A percentile compares a stretch with the other conserved stretches of the same genome.
These are phyloP conservation scores for Drosophila phalerata DNA, from an alignment of 2,888 invertebrate genomes.

Conservation along the genomic window DNA sequence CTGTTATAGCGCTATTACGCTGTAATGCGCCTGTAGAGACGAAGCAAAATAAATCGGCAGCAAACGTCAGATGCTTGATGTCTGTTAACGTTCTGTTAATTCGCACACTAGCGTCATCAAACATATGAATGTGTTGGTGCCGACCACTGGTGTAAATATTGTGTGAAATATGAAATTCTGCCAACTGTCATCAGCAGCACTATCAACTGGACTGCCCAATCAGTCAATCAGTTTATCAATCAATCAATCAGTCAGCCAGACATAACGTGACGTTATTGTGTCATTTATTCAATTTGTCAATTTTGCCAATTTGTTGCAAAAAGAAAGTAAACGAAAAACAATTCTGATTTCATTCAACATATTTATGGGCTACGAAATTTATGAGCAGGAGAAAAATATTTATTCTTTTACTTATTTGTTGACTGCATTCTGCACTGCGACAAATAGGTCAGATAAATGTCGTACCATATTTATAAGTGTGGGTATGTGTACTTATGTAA, in stretches of 20 bases:
- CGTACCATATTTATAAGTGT: conserved; percentile 4
- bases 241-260: conserved; percentile 35
- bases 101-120: too few relatives aligned
- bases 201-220: conserved; percentile 25
- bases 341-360: conserved; percentile 34
- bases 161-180: conserved; percentile 48
- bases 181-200: conserved; percentile 39
- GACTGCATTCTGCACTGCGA: conserved; percentile 8
- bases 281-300: conserved; percentile 63
- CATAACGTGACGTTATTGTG: conserved; percentile 33
- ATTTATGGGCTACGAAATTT: conserved; percentile 55
- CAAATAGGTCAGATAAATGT: conserved; percentile 36
- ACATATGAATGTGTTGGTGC: too few relatives aligned
- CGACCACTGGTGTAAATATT: conserved; percentile 51
- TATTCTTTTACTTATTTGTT: conserved; percentile 23
- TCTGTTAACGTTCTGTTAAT: too few relatives aligned
- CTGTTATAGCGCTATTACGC: too few relatives aligned
- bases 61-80: too few relatives aligned
- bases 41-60: too few relatives aligned
- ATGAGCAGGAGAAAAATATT: conserved; percentile 35
- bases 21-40: too few relatives aligned
- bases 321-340: conserved; percentile 9
- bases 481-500: conserved; percentile 1
- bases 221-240: conserved; percentile 24
- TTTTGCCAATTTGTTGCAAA: conserved; percentile 37